These are phyloP conservation scores for Hyposoter dolosus DNA, from an alignment of 2,888 invertebrate species.

Conservation along the genomic window DNA sequence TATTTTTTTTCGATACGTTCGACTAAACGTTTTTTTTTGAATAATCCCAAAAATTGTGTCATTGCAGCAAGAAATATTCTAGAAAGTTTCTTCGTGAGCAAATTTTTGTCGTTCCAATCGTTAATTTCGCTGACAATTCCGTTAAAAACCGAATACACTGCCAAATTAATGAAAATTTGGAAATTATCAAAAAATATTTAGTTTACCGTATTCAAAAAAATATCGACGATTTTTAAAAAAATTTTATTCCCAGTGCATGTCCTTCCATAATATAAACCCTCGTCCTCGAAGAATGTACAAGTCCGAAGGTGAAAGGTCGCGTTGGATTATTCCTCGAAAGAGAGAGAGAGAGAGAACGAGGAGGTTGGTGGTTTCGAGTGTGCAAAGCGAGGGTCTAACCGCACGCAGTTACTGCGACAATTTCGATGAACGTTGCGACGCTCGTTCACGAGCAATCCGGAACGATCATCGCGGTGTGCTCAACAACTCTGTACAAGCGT, in stretches of 20 bases:
- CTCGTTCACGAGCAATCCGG: conserved; percentile 18
- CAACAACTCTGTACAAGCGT: conserved; percentile 17
- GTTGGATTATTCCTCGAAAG: not conserved
- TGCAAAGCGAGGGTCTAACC: not conserved
- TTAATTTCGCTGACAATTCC: too few relatives aligned
- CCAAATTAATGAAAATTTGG: too few relatives aligned
- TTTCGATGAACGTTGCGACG: conserved; percentile 24
- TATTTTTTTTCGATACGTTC: too few relatives aligned
- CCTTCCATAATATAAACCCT: conserved; percentile 19
- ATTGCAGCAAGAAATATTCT: too few relatives aligned
- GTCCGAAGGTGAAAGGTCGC: conserved; percentile 24
- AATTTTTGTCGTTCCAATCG: too few relatives aligned
- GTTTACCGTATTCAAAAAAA: too few relatives aligned
- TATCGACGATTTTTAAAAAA: too few relatives aligned
- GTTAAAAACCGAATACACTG: too few relatives aligned
- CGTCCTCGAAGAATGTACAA: conserved; percentile 28
- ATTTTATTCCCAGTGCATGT: not conserved
- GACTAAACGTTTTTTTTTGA: too few relatives aligned
- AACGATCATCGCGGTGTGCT: conserved; percentile 27
- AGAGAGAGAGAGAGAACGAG: not conserved
- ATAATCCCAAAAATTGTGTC: too few relatives aligned
- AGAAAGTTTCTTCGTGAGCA: too few relatives aligned
- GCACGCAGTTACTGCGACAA: conserved; percentile 3
- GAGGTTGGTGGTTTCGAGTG: conserved; percentile 19
- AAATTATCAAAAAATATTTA: too few relatives aligned